Percentiles rank a stretch among this genome's conserved stretches.
Conservation (phyloP, 1,140 invertebrate species). For the Drosophila lacertosa region DNA sequence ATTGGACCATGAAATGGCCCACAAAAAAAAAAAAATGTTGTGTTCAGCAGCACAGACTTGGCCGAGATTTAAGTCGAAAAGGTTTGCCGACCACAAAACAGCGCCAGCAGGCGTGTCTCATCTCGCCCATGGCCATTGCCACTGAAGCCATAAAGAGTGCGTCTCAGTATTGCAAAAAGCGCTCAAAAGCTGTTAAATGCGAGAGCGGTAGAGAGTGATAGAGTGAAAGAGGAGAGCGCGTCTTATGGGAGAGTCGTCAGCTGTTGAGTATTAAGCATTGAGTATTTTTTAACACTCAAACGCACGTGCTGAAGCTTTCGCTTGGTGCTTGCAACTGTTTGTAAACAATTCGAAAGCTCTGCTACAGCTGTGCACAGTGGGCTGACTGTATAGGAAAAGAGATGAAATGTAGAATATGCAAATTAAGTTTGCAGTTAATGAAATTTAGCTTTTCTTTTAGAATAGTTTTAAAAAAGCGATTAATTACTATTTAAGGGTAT, state of each 20-base stretch:
- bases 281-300: background rate
- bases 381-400: background rate
- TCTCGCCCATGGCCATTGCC: constrained; percentile 36
- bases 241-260: background rate
- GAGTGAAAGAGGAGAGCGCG: background rate
- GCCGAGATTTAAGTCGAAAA: constrained; percentile 46
- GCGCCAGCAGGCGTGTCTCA: constrained; percentile 2
- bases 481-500: too few relatives aligned
- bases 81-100: constrained; percentile 32
- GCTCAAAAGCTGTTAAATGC: constrained; percentile 17
- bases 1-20: constrained; percentile 64
- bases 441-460: too few relatives aligned
- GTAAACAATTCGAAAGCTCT: constrained; percentile 71
- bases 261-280: constrained; percentile 10
- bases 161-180: constrained; percentile 20
- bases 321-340: constrained; percentile 51
- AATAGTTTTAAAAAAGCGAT: too few relatives aligned
- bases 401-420: too few relatives aligned
- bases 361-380: constrained; percentile 52
- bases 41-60: constrained; percentile 17
- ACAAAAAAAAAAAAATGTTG: constrained; percentile 14
- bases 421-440: too few relatives aligned
- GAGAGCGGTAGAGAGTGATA: background rate
- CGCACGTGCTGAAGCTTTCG: constrained; percentile 51
- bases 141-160: constrained; percentile 19